Evolutionary conservation across 2,113 vertebrate genomes (phyloP).

Genomic region (Poeciliopsis turrubarensis): DNA sequence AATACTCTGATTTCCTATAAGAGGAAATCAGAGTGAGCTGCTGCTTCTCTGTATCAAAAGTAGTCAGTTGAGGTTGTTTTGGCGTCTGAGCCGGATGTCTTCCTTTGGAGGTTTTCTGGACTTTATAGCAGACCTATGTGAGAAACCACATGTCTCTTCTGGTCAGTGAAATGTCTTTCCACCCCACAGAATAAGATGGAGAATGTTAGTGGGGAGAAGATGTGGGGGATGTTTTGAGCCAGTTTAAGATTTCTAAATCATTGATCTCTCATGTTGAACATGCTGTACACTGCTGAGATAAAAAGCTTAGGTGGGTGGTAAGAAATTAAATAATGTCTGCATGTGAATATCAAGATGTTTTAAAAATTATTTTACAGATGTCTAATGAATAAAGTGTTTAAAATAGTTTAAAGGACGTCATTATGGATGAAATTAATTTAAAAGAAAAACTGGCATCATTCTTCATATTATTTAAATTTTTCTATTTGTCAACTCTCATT

Average conservation of each 20-base stretch:
- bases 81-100: background rate
- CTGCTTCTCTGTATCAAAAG: background rate
- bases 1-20: no score
- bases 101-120: background rate
- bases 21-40: background rate
- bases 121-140: no score
- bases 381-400: background rate
- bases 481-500: background rate
- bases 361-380: background rate
- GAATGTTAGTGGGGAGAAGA: background rate
- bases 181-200: background rate
- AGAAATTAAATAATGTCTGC: background rate
- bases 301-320: background rate
- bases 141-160: no score
- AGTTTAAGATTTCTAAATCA: background rate
- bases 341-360: background rate
- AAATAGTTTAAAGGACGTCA: background rate
- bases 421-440: slow-evolving; percentile 2
- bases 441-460: background rate
- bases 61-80: background rate
- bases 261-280: background rate
- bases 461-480: slow-evolving; percentile 8
- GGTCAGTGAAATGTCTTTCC: background rate
- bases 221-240: background rate
- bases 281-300: background rate